Base-by-base conservation (phyloP, 2,113 vertebrate species). In the Falcunculus frontatus region DNA sequence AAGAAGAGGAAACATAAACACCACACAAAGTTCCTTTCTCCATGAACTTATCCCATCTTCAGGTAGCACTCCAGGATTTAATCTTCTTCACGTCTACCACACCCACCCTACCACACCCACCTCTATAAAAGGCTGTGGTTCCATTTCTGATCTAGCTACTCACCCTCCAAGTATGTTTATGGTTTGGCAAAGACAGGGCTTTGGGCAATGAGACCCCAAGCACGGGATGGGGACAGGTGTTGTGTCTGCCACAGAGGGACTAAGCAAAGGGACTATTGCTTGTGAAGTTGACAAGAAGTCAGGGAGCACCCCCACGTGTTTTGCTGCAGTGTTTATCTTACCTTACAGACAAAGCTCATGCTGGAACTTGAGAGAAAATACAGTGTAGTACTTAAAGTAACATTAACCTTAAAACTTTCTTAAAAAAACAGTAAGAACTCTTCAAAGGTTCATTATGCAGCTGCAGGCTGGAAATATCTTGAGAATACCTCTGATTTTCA, bases 251-350 rank as follows among this genome's bases (percentile, higher is more conserved):
- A 56, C 47, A 76, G 5, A 55, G 26, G 29, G 25, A 4, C 59
- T 35, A 70, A 57, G 30, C 29, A 41, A 32, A 87, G 22, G 35
- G 21, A 50, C 52, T 29, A 27, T 2, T 49, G 60, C 60, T 57
- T 30, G 44, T 7, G 16, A 73, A 52, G 20, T 44, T 29, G 27
- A 60, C 47, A 87, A 47, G 25, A 63, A 85, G 22, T 8, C 53
- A 70, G 30, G 27, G 10, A 91, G 22, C 25, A 74, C 0, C 2
- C 27, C 9, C 6, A 6, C 0, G 0, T 26, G 39, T 44, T 39
- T 52, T 64, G 33, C 74, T 60, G 44, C 69, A 90, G 44, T 5
- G n/a, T 57, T 85, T 37, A n/a, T n/a, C 57, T 85, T 41, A 90
- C 46, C 53, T 83, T 84, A 74, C 27, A 68, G 35, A 68, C 27